A percentile compares a stretch with the other conserved stretches of the same genome.
phyloP scores from a whole-genome alignment of 2,113 vertebrate genomes.

The Myotis brandtii region DNA sequence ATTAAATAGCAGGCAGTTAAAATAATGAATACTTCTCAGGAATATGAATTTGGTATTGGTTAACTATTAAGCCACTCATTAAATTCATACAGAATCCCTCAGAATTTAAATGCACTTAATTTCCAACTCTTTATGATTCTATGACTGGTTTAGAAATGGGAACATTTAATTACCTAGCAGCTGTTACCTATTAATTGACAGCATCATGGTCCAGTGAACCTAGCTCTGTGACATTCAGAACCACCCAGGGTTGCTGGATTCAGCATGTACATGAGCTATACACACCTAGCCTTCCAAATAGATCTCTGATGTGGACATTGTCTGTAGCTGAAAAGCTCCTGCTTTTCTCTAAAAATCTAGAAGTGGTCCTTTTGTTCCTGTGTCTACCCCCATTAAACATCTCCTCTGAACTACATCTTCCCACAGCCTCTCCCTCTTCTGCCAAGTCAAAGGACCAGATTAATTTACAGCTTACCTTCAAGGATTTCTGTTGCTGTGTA shows the following conservation, averaged over 20 bases:
- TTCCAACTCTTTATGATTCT: not conserved
- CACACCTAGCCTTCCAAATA: not conserved
- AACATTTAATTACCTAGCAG: conserved; percentile 79
- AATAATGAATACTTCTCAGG: not conserved
- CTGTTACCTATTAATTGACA: conserved; percentile 74
- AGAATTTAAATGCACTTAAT: not conserved
- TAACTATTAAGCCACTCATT: not conserved
- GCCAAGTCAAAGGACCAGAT: not conserved
- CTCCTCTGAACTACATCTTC: not conserved
- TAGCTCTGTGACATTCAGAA: conserved; percentile 48
- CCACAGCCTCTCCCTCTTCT: not conserved
- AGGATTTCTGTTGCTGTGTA: not conserved
- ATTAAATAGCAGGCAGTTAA: not conserved
- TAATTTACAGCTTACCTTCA: not conserved
- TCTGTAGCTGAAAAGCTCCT: not conserved
- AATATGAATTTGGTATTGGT: not conserved
- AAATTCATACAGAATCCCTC: not conserved
- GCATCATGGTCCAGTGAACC: not conserved
- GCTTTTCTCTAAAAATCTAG: not conserved
- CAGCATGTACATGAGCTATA: not conserved
- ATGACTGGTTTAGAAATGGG: conserved; percentile 67
- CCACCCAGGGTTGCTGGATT: conserved; percentile 75
- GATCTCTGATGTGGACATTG: not conserved
- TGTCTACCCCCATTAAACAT: not conserved
- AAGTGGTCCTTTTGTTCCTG: not conserved